Evolutionary conservation across 2,113 vertebrate species (phyloP).

Genomic region (Takifugu bimaculatus): DNA sequence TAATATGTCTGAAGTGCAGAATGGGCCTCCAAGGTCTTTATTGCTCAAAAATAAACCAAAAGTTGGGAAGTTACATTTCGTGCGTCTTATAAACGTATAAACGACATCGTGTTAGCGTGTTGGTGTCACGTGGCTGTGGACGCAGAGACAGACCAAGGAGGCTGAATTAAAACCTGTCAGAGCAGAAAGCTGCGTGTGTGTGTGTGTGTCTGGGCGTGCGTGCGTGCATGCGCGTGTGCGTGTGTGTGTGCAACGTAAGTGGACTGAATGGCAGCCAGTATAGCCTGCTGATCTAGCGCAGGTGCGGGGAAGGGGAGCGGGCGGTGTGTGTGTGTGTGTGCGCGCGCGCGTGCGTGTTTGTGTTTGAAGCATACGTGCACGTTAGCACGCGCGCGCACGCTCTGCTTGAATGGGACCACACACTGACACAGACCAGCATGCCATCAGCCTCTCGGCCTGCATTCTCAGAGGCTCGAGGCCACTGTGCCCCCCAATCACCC

Average conservation of each 20-base stretch:
- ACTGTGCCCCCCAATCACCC: constrained; percentile 8
- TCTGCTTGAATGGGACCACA: constrained; percentile 88
- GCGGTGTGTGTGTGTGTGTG: constrained; percentile 29
- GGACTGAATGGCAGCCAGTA: constrained; percentile 88
- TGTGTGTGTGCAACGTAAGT: constrained; percentile 45
- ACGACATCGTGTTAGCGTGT: too few relatives aligned
- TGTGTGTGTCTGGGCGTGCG: constrained; percentile 13
- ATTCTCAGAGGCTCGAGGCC: constrained; percentile 57
- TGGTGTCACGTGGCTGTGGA: too few relatives aligned
- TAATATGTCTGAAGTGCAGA: too few relatives aligned
- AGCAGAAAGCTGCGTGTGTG: constrained; percentile 36
- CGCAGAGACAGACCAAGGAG: constrained; percentile 10
- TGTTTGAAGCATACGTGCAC: too few relatives aligned
- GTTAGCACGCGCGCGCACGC: constrained; percentile 10
- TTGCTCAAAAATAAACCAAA: too few relatives aligned
- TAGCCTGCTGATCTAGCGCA: constrained; percentile 89
- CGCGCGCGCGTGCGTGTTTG: too few relatives aligned
- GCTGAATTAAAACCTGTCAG: constrained; percentile 58
- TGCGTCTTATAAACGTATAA: too few relatives aligned
- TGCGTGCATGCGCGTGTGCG: constrained; percentile 31
- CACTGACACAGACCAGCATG: constrained; percentile 92
- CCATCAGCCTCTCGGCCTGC: constrained; percentile 79
- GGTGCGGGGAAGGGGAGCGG: constrained; percentile 85
- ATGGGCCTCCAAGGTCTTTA: too few relatives aligned
- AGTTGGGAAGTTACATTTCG: too few relatives aligned